Evolutionary conservation across 2,797 vertebrate species (phyloP), one percentile per base, ranked within the genome.

Genomic region (Diplodus sargus): DNA sequence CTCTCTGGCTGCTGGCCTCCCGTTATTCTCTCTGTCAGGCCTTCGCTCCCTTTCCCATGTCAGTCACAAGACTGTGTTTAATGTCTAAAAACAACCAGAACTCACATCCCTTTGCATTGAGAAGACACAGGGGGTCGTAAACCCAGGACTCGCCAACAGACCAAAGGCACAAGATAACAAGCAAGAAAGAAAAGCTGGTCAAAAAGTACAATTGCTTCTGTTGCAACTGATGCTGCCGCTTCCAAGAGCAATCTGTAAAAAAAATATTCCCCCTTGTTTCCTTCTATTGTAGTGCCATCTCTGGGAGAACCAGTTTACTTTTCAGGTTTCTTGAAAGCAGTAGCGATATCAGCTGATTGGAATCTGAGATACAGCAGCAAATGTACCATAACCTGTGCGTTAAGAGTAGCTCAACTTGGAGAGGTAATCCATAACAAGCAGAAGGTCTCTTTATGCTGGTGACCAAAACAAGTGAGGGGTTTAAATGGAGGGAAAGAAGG

Each of bases 61-160:
- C 78, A 57, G 54, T 52, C 67, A 70, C 66, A 58, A 75, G 28
- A 39, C 75, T 59, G 59, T 64, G 72, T 86, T 87, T 85, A 78
- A 91, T 86, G 84, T 85, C 61, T 75, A 75, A 80, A 83, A 91
- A 87, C 74, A 89, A 88, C 77, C 70, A 81, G 71, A 81, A 71
- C 70, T 59, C 45, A 71, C 45, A 78, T 65, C 43, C 61, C 48
- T 87, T 80, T 80, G 45, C 69, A 76, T 54, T 74, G 16, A 78
- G 49, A 81, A 34, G 42, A 70, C 57, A 42, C 48, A 3, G 30
- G 14, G 28, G 51, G 54, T 12, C 18, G 49, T 70, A 75, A 78
- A 15, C 13, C 25, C 53, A 82, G 17, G 45, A 63, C 5, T 74
- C 20, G 64, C 13, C n/a, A 66, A 63, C 64, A 78, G 57, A 4